Percentiles rank a stretch among this genome's conserved stretches.
phyloP scores from a whole-genome alignment of 2,113 vertebrate species.

The Serilophus lunatus region DNA sequence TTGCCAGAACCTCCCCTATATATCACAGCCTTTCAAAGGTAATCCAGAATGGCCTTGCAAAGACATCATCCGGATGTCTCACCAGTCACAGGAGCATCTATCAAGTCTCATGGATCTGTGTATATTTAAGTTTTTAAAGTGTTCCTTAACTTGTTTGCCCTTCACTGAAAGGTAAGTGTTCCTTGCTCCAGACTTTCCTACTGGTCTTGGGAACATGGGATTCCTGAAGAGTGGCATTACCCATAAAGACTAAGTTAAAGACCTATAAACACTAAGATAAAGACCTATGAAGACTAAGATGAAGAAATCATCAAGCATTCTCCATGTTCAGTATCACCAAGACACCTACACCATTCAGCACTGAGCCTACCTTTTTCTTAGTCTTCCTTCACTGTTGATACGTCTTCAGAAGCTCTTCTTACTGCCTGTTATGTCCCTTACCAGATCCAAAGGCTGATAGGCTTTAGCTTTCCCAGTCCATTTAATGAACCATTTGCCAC shows the following conservation, averaged over 20 bases:
- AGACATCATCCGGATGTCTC: background rate
- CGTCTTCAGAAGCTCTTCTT: background rate
- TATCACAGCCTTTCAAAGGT: background rate
- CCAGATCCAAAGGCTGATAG: rapidly evolving
- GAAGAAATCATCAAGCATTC: background rate
- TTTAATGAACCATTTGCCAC: background rate
- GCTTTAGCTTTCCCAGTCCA: background rate
- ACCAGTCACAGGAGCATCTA: background rate
- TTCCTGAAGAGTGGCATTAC: background rate
- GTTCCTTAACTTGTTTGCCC: background rate
- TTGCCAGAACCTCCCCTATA: background rate
- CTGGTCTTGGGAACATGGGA: background rate
- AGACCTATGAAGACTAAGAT: too few relatives aligned
- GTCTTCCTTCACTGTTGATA: background rate
- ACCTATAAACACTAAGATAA: too few relatives aligned
- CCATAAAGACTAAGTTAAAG: background rate
- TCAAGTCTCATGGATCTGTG: background rate
- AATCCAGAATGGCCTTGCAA: background rate
- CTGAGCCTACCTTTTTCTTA: background rate
- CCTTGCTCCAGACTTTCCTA: background rate
- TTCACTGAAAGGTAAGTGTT: background rate
- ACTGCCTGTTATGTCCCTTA: background rate
- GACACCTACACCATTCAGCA: background rate
- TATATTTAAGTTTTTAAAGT: background rate
- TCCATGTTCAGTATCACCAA: background rate